Conservation (phyloP, 2,888 invertebrate genomes). For the Drosophila peninsularis region DNA sequence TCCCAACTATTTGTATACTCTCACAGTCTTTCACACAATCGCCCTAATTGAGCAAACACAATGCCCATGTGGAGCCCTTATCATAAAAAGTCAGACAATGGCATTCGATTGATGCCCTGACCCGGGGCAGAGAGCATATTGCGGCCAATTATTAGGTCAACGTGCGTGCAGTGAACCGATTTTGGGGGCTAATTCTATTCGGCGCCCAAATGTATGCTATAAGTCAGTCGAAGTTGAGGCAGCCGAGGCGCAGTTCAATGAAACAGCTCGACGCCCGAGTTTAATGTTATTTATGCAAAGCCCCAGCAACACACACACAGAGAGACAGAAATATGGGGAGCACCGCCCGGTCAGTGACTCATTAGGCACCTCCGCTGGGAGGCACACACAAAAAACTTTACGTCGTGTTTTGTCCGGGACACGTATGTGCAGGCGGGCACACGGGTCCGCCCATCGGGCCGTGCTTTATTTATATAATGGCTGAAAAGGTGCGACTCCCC, state of each 20-base stretch:
- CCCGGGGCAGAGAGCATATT: slow-evolving; percentile 16
- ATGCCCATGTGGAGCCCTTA: slow-evolving; percentile 1
- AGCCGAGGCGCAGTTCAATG: slow-evolving; percentile 49
- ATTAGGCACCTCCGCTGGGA: slow-evolving; percentile 41
- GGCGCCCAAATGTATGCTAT: slow-evolving; percentile 65
- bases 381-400: slow-evolving; percentile 6
- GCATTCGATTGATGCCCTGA: slow-evolving; percentile 2
- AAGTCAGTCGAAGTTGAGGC: slow-evolving; percentile 50
- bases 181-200: slow-evolving; percentile 35
- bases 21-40: too few species aligned
- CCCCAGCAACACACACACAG: neutral
- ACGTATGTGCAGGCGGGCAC: slow-evolving; percentile 24
- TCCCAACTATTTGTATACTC: too few species aligned
- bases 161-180: slow-evolving; percentile 63
- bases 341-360: slow-evolving; percentile 70
- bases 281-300: slow-evolving; percentile 41
- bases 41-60: slow-evolving; percentile 8
- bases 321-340: slow-evolving; percentile 8
- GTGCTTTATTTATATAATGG: slow-evolving; percentile 32
- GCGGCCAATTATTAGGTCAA: slow-evolving; percentile 70
- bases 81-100: slow-evolving; percentile 18
- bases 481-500: slow-evolving; percentile 23
- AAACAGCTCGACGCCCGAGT: slow-evolving; percentile 26
- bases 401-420: slow-evolving; percentile 10
- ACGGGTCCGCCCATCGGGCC: slow-evolving; percentile 15